Conservation (phyloP, 2,888 invertebrate species). For the Diarsia mendica region DNA sequence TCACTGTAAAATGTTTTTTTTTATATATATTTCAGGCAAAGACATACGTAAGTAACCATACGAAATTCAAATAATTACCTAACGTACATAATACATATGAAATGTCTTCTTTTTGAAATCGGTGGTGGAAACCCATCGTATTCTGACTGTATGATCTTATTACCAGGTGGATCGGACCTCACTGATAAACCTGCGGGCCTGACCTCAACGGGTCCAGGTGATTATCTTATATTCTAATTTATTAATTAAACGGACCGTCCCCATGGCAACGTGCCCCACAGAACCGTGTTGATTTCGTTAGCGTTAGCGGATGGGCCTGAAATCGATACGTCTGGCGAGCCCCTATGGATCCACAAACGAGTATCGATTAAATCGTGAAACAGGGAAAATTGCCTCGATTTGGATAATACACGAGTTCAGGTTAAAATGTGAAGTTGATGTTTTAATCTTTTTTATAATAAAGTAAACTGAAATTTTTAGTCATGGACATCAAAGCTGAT, state of each 20-base stretch:
- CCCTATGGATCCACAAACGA: conserved; percentile 38
- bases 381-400: conserved; percentile 21
- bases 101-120: conserved; percentile 18
- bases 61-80: conserved; percentile 1
- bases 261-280: conserved; percentile 18
- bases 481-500: neutral
- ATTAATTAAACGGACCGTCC: conserved; percentile 21
- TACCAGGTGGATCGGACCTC: conserved; percentile 29
- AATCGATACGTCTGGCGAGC: conserved; percentile 50
- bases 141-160: neutral
- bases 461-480: neutral
- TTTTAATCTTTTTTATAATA: neutral
- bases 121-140: conserved; percentile 23
- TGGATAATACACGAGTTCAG: conserved; percentile 19
- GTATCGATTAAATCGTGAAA: conserved; percentile 42
- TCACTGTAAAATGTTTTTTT: neutral
- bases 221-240: conserved; percentile 27
- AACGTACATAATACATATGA: neutral
- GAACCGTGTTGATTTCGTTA: conserved; percentile 43
- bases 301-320: conserved; percentile 13
- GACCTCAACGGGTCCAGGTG: conserved; percentile 25
- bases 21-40: conserved; percentile 11
- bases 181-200: conserved; percentile 31
- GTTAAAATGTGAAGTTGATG: conserved; percentile 5
- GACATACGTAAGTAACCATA: neutral